Percentiles rank a stretch among this genome's conserved stretches.
Conservation (phyloP, 1,140 invertebrate genomes). For the Teleogryllus occipitalis region DNA sequence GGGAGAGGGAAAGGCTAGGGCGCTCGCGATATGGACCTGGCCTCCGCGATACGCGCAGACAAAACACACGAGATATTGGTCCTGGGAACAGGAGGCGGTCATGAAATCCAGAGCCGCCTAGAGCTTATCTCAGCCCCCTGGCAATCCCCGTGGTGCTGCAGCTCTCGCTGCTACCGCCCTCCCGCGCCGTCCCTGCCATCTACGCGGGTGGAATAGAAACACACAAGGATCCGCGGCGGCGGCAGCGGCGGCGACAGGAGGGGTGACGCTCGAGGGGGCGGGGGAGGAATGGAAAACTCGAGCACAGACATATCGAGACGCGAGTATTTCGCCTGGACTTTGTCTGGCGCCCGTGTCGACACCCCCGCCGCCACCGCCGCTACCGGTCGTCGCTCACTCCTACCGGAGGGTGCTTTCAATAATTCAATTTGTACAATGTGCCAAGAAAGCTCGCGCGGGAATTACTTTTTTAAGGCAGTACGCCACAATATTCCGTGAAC, state of each 20-base stretch:
- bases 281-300: neutral
- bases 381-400: neutral
- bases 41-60: neutral
- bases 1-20: neutral
- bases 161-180: neutral
- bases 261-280: too few relatives aligned
- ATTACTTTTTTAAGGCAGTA: neutral
- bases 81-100: neutral
- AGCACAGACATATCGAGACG: neutral
- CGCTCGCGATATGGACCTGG: neutral
- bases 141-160: neutral
- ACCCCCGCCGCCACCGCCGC: neutral
- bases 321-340: neutral
- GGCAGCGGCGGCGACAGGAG: too few relatives aligned
- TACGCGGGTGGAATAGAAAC: neutral
- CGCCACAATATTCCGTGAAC: neutral
- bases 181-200: neutral
- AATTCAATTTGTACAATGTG: constrained; percentile 5
- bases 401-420: neutral
- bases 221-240: neutral
- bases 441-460: neutral
- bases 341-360: neutral
- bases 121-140: neutral
- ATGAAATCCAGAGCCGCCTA: neutral
- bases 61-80: neutral